These are phyloP conservation scores for Ecliptopera silaceata DNA, from an alignment of 2,888 invertebrate genomes.

Conservation along the genomic window DNA sequence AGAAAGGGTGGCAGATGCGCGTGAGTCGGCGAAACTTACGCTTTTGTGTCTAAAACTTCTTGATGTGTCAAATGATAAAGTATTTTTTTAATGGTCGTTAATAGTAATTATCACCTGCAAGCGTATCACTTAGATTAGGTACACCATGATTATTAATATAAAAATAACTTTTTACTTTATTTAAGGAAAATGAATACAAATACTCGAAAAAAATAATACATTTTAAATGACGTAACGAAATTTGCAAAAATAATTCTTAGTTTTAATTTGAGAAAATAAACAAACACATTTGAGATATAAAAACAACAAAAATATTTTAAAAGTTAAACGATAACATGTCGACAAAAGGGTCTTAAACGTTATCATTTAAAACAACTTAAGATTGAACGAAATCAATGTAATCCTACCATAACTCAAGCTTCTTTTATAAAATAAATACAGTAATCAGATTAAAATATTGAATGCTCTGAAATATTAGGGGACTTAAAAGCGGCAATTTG, in stretches of 20 bases:
- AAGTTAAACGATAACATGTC: no score
- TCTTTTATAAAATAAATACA: neutral
- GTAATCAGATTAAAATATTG: conserved; percentile 15
- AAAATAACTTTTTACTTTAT: no score
- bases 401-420: neutral
- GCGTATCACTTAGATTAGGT: conserved; percentile 10
- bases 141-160: neutral
- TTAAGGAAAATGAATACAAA: no score
- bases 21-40: conserved; percentile 52
- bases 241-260: no score
- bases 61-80: conserved; percentile 39
- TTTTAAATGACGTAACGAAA: no score
- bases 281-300: no score
- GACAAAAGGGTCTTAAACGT: no score
- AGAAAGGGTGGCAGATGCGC: conserved; percentile 58
- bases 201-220: no score
- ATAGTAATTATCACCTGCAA: conserved; percentile 23
- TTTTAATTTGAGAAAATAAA: no score
- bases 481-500: conserved; percentile 16
- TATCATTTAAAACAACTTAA: neutral
- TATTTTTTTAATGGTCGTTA: neutral
- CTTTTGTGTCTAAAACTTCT: conserved; percentile 39
- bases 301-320: no score
- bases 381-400: neutral
- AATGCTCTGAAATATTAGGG: neutral